Conservation (phyloP, 2,113 vertebrate species). For the Syrrhaptes paradoxus region DNA sequence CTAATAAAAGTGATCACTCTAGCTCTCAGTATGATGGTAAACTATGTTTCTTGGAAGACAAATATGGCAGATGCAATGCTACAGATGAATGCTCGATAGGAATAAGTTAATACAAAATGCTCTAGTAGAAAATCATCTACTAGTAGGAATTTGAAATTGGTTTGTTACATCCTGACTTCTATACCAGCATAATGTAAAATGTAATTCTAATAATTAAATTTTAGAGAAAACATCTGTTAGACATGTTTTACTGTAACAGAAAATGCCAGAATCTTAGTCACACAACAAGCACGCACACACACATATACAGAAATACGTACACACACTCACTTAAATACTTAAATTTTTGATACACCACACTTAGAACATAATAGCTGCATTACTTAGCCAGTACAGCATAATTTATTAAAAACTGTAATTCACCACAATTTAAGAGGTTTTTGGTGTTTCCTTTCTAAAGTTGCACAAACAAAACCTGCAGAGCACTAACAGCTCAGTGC, state of each 20-base stretch:
- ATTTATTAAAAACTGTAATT: constrained; percentile 55
- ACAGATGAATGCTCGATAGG: background rate
- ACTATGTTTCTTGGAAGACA: background rate
- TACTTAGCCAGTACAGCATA: background rate
- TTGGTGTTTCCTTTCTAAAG: constrained; percentile 49
- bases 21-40: background rate
- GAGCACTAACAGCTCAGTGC: constrained; percentile 43
- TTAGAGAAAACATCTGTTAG: background rate
- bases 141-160: constrained; percentile 7
- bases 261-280: background rate
- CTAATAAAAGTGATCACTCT: background rate
- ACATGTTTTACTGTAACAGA: background rate
- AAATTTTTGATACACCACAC: constrained; percentile 11
- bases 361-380: background rate
- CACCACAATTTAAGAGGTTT: constrained; percentile 12
- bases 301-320: background rate
- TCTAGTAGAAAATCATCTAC: constrained; percentile 16
- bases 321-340: background rate
- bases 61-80: background rate
- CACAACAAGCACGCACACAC: background rate
- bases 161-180: constrained; percentile 7
- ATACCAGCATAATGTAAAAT: background rate
- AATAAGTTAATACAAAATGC: constrained; percentile 1
- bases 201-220: background rate
- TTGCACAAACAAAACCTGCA: constrained; percentile 38